Evolutionary conservation across 2,797 vertebrate genomes (phyloP), one percentile per base, ranked within the genome.

Genomic region (Danio aesculapii): DNA sequence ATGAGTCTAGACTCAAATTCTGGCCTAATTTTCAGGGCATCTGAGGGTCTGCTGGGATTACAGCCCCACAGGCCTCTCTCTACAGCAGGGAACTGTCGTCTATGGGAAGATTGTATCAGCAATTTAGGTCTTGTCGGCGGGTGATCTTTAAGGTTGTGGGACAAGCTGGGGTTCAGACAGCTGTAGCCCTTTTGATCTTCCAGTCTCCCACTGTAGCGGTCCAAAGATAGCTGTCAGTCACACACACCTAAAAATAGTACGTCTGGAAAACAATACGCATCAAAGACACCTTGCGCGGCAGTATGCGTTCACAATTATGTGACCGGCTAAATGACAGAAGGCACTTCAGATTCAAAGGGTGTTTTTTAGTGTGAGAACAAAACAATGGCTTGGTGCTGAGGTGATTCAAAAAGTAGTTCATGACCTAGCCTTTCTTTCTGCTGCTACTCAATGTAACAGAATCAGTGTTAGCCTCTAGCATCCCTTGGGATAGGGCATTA

Each of bases 401-500:
- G 76, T 67, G 81, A 86, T 75, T 79, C 83, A 82, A 86, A 84
- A 88, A 86, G 83, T 84, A 81, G 86, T 86, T 87, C 84, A 83
- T 63, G 84, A 86, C 82, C 86, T 75, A 81, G 73, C 77, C 74
- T 50, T 79, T 83, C 64, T 81, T 85, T 84, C 70, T 77, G 80
- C 82, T 70, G 46, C 94, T 94, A 95, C 92, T 95, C 94, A 95
- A 95, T 95, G 95, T 95, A 95, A 94, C 93, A 95, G 94, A 94
- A 94, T 95, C 94, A 93, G 94, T 95, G 95, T 96, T 95, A 95
- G 95, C 94, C 81, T 81, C 79, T 93, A 95, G 95, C 95, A 94
- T 94, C 95, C 93, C 94, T 95, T 94, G 95, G 92, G 95, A 95
- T 93, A 95, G 93, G 91, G 94, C 95, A 96, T 96, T 96, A 95